Conservation (phyloP, 2,797 vertebrate species). For the Enteromius afrohamiltoni region DNA sequence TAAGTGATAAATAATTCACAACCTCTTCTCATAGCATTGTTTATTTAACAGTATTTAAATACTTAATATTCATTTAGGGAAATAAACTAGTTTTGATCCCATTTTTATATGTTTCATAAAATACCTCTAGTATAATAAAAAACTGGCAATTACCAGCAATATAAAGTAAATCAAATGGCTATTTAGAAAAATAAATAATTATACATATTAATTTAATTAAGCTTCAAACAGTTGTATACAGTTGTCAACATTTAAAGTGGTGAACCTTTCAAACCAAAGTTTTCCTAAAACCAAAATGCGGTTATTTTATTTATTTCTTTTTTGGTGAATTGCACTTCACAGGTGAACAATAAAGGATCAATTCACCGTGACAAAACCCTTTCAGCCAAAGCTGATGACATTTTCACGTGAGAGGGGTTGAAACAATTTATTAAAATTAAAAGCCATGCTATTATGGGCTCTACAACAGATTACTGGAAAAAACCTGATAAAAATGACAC, state of each 20-base stretch:
- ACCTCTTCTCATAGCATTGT: not conserved
- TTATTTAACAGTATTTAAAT: not conserved
- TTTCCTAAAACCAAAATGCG: too few relatives aligned
- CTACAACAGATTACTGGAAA: not conserved
- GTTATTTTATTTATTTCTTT: too few relatives aligned
- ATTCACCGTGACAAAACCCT: slow-evolving; percentile 15
- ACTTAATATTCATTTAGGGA: too few relatives aligned
- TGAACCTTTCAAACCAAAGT: too few relatives aligned
- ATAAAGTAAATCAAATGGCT: not conserved
- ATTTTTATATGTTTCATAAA: not conserved
- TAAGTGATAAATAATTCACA: not conserved
- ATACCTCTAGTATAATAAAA: not conserved
- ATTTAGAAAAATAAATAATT: not conserved
- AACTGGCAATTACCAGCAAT: not conserved
- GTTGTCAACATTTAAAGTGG: too few relatives aligned
- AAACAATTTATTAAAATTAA: slow-evolving; percentile 22
- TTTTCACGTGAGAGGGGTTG: not conserved
- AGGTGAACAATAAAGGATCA: not conserved
- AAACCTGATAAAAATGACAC: not conserved
- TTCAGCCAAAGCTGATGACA: slow-evolving; percentile 2
- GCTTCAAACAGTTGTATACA: too few relatives aligned
- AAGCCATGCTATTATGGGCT: slow-evolving; percentile 6
- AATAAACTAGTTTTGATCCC: not conserved
- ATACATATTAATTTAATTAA: not conserved
- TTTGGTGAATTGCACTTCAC: not conserved